These are phyloP conservation scores for Okapia johnstoni DNA, from an alignment of 2,113 vertebrate genomes.

Conservation along the genomic window DNA sequence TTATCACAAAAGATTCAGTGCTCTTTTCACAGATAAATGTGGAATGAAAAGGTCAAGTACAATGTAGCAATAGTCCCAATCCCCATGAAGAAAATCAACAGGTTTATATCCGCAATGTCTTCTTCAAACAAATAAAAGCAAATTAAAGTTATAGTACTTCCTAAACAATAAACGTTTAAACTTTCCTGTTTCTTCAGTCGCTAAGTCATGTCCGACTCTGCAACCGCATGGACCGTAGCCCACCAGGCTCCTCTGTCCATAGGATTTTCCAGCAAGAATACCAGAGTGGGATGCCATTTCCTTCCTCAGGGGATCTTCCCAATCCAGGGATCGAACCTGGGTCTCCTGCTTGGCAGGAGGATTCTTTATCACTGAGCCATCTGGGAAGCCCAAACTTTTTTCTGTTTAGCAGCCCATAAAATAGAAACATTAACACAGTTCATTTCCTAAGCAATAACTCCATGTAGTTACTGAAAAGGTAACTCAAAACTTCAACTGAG, in stretches of 20 bases:
- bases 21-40: background rate
- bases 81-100: background rate
- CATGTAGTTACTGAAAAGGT: slow-evolving; percentile 20
- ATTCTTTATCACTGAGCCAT: background rate
- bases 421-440: slow-evolving; percentile 1
- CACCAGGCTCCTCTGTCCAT: background rate
- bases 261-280: background rate
- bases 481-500: slow-evolving; percentile 21
- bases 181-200: background rate
- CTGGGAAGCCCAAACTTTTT: background rate
- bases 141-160: slow-evolving; percentile 14
- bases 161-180: background rate
- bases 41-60: slow-evolving; percentile 27
- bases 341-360: background rate
- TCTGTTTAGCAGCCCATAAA: background rate
- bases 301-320: background rate
- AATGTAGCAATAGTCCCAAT: background rate
- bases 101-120: background rate
- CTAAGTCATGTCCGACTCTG: background rate
- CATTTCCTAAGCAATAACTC: slow-evolving; percentile 15
- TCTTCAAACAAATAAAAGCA: slow-evolving; percentile 33
- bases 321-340: background rate
- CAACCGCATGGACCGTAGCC: background rate
- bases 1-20: background rate
- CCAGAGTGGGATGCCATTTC: background rate